A percentile compares a stretch with the other conserved stretches of the same genome.
Conservation (phyloP, 2,113 vertebrate species). For the Enhydra lutris region DNA sequence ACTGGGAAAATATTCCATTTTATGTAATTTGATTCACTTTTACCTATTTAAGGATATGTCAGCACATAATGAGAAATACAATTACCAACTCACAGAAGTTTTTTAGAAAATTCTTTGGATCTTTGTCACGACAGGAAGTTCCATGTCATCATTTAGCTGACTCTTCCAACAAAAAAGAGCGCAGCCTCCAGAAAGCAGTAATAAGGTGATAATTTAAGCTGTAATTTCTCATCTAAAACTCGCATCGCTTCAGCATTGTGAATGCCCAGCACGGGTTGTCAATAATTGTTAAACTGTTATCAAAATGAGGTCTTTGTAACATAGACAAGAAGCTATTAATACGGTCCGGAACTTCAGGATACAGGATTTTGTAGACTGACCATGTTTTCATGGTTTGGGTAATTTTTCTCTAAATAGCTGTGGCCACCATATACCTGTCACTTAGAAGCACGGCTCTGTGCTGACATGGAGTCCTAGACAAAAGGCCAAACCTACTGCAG, state of each 20-base stretch:
- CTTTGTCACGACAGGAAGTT: neutral
- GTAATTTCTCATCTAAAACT: neutral
- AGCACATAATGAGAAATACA: neutral
- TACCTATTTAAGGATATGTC: neutral
- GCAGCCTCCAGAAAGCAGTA: neutral
- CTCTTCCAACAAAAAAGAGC: neutral
- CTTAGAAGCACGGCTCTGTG: neutral
- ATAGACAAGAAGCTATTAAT: neutral
- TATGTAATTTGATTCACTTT: neutral
- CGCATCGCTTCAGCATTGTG: neutral
- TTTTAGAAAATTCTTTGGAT: neutral
- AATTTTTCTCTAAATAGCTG: neutral
- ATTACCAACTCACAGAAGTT: neutral
- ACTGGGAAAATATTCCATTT: neutral
- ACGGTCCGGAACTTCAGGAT: neutral
- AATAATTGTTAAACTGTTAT: neutral
- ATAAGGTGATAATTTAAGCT: neutral
- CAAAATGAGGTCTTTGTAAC: neutral
- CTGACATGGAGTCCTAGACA: too few relatives aligned
- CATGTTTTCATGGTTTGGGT: neutral
- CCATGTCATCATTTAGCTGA: neutral
- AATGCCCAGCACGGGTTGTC: neutral
- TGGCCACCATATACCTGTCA: rapidly evolving
- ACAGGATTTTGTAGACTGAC: neutral
- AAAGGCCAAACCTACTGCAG: neutral